Evolutionary conservation across 2,888 invertebrate species (phyloP).

Genomic region (Diarsia rubi): DNA sequence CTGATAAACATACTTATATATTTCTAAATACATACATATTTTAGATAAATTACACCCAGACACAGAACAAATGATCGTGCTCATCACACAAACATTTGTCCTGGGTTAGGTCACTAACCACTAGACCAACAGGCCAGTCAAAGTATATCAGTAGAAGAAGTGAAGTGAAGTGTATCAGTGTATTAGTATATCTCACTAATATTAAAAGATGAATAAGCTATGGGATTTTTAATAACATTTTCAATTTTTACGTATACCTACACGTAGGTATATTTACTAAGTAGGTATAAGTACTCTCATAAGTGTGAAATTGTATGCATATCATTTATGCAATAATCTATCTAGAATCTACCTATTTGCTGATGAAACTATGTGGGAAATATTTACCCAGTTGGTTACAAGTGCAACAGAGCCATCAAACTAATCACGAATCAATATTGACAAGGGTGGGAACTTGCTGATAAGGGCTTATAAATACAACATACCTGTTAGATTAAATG

Average conservation of each 20-base stretch:
- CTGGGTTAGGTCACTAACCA: too few relatives aligned
- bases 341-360: slow-evolving; percentile 10
- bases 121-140: too few relatives aligned
- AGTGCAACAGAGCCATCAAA: slow-evolving; percentile 21
- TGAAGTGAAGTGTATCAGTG: too few relatives aligned
- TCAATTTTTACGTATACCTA: neutral
- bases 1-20: too few relatives aligned
- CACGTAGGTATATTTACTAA: neutral
- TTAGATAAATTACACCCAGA: too few relatives aligned
- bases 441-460: slow-evolving; percentile 15
- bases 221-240: neutral
- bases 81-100: too few relatives aligned
- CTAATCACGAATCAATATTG: slow-evolving; percentile 47
- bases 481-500: slow-evolving; percentile 84
- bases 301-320: neutral
- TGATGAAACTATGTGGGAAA: slow-evolving; percentile 13
- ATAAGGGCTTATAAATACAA: slow-evolving; percentile 24
- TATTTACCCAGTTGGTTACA: slow-evolving; percentile 20
- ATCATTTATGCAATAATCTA: neutral
- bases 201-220: neutral
- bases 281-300: too few relatives aligned
- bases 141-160: too few relatives aligned
- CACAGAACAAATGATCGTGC: too few relatives aligned
- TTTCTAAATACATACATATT: too few relatives aligned
- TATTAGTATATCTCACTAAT: neutral